phyloP scores from a whole-genome alignment of 2,113 vertebrate species.

The Gallinago media region DNA sequence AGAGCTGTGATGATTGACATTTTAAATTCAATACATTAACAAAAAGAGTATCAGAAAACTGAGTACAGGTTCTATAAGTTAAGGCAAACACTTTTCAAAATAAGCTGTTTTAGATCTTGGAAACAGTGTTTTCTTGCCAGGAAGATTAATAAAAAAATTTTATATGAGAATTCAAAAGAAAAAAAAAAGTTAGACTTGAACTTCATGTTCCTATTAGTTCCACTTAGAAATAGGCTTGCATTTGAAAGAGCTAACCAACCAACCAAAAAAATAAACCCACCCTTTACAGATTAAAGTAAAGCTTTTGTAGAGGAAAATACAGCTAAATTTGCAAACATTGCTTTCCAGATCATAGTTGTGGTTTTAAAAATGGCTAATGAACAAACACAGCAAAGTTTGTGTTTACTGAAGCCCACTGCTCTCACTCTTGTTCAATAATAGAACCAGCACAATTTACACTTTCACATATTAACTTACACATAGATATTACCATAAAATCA shows the following conservation, averaged over 20 bases:
- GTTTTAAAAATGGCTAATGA: background rate
- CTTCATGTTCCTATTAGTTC: background rate
- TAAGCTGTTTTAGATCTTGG: background rate
- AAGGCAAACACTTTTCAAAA: background rate
- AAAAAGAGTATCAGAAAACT: background rate
- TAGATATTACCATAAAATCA: background rate
- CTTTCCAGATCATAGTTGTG: background rate
- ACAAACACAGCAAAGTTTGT: background rate
- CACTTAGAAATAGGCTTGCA: background rate
- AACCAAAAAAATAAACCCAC: too few relatives aligned
- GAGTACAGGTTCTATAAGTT: background rate
- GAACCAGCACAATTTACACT: background rate
- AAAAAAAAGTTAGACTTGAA: background rate
- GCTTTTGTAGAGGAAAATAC: background rate
- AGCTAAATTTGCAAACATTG: background rate
- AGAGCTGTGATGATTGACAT: background rate
- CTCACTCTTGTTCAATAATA: accelerated
- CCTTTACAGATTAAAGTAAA: background rate
- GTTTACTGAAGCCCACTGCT: background rate
- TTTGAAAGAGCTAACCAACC: background rate
- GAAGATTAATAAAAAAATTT: background rate
- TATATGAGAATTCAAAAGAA: background rate
- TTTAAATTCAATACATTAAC: background rate
- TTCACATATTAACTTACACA: background rate
- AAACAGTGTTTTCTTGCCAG: background rate